A percentile compares a stretch with the other conserved stretches of the same genome.
phyloP scores from a whole-genome alignment of 2,797 vertebrate species.

The Buphagus erythrorhynchus region DNA sequence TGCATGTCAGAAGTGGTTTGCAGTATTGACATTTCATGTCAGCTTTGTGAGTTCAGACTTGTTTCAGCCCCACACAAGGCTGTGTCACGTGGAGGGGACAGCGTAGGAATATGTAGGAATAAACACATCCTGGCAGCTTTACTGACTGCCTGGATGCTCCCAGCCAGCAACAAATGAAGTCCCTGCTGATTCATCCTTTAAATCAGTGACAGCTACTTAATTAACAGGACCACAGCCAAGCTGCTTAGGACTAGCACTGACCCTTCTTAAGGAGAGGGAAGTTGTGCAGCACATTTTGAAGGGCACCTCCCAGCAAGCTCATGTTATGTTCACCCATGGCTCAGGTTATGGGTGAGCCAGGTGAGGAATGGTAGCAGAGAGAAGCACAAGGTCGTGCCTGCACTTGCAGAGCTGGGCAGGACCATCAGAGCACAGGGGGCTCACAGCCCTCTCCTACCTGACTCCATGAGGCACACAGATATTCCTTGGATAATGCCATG shows the following conservation, averaged over 20 bases:
- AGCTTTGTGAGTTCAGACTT: background rate
- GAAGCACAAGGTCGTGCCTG: background rate
- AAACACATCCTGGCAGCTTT: conserved; percentile 6
- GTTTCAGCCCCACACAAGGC: background rate
- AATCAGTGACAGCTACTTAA: conserved; percentile 42
- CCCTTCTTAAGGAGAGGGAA: conserved; percentile 16
- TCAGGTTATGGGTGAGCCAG: background rate
- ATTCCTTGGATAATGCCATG: background rate
- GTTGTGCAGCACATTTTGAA: background rate
- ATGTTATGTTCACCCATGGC: no score
- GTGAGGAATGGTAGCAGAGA: background rate
- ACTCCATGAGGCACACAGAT: background rate
- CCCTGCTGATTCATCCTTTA: conserved; percentile 45
- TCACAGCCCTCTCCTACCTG: background rate
- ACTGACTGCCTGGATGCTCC: conserved; percentile 6
- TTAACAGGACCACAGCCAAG: conserved; percentile 30
- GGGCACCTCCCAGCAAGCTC: background rate
- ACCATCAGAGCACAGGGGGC: background rate
- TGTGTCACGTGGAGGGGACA: background rate
- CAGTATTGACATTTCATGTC: conserved; percentile 4
- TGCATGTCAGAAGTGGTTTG: conserved; percentile 78
- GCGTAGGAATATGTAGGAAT: background rate
- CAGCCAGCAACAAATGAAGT: background rate
- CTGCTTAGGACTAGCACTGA: conserved; percentile 11
- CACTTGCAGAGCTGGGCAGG: background rate